Base-by-base conservation (phyloP, 2,797 vertebrate genomes). In the Bovichtus variegatus region DNA sequence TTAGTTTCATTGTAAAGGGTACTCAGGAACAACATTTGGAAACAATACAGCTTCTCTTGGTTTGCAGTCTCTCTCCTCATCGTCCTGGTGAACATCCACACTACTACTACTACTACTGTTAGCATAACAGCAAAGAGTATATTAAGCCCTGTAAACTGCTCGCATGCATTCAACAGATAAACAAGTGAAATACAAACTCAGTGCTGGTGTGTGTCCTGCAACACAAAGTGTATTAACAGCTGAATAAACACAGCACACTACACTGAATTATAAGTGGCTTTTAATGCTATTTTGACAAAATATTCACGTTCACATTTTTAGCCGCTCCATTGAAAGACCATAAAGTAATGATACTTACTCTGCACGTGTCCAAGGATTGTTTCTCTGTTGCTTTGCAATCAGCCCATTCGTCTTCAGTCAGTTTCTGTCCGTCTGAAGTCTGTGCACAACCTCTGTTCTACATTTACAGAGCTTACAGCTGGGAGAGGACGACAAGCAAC, bases 281-380 rank as follows among this genome's bases (percentile, higher is more conserved):
- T 34, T 34, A 8, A 34, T 34, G 31, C 31, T 50, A 12, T 27
- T 69, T 59, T 44, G 5, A 4, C 15, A 65, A 46, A 21, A 16
- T 55, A 27, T 47, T 53, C 18, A 23, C 38, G 2, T 59, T 50
- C 53, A 62, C n/a, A 59, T 51, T 46, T 46, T 31, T 18, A 51
- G 71, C 31, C 2, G 19, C 9, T 29, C 11, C 16, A 43, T 3
- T 34, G 1, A 12, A 62, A 58, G 23, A 74, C 6, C 9, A 29
- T 4, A 62, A 11, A 61, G 41, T 50, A 63, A 18, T 12, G 34
- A 47, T 69, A 90, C 90, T 92, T n/a, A 92, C 89, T 43, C 34
- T 68, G 27, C 9, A 43, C 2, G 51, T 41, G 80, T 79, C 80
- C 75, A 53, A 63, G 3, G 69, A 27, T 74, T 25, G 68, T 65